phyloP scores from a whole-genome alignment of 2,888 invertebrate genomes.

The Diarsia mendica region DNA sequence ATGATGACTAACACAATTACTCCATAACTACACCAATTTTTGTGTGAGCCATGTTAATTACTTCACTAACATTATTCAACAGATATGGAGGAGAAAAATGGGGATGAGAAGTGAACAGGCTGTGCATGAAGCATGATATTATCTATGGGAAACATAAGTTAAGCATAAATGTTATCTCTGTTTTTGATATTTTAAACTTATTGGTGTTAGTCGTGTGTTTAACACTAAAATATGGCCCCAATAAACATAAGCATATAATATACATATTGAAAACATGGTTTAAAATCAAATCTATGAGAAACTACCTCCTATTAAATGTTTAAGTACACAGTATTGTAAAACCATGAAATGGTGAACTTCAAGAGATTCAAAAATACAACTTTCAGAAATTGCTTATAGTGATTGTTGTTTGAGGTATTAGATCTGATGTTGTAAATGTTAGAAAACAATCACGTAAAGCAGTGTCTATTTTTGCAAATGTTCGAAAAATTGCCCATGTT shows the following conservation, averaged over 20 bases:
- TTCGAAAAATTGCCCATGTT: neutral
- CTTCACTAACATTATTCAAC: constrained; percentile 74
- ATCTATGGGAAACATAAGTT: constrained; percentile 48
- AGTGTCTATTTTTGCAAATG: constrained; percentile 37
- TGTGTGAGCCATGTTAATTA: constrained; percentile 52
- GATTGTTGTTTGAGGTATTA: constrained; percentile 52
- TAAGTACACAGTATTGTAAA: constrained; percentile 68
- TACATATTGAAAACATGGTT: constrained; percentile 54
- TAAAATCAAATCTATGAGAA: constrained; percentile 51
- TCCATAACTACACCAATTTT: constrained; percentile 3
- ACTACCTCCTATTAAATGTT: constrained; percentile 70
- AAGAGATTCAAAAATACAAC: constrained; percentile 35
- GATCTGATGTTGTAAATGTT: constrained; percentile 50
- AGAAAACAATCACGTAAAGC: constrained; percentile 25
- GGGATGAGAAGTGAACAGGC: constrained; percentile 68
- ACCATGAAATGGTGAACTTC: constrained; percentile 63
- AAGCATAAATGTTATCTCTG: constrained; percentile 48
- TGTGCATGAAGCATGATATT: constrained; percentile 69
- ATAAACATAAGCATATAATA: constrained; percentile 64
- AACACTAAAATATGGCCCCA: constrained; percentile 72
- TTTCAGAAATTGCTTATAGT: constrained; percentile 47
- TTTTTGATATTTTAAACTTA: constrained; percentile 62
- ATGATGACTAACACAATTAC: neutral
- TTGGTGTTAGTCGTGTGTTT: constrained; percentile 71
- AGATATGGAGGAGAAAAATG: constrained; percentile 67